These are phyloP conservation scores for Blennius ocellaris DNA, from an alignment of 2,113 vertebrate genomes.

Conservation along the genomic window DNA sequence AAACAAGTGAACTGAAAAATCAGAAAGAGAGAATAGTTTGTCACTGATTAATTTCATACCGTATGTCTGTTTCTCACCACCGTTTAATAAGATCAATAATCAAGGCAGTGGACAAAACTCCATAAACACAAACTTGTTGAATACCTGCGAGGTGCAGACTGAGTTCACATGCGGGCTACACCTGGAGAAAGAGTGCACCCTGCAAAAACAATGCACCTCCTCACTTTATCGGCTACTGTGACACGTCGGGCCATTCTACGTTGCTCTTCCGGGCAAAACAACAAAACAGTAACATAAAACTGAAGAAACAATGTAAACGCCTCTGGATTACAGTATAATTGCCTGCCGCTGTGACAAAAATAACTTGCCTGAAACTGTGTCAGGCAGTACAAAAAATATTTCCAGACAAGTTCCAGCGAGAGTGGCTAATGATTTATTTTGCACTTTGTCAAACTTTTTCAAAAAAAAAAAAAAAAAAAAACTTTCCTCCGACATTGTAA, in stretches of 20 bases:
- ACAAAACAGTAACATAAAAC: conserved; percentile 27
- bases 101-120: too few species aligned
- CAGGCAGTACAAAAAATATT: conserved; percentile 18
- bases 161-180: neutral
- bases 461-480: conserved; percentile 12
- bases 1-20: too few species aligned
- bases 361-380: conserved; percentile 51
- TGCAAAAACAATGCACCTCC: neutral
- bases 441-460: conserved; percentile 57
- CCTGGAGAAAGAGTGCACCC: neutral
- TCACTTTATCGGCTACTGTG: conserved; percentile 1
- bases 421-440: conserved; percentile 65
- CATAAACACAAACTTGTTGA: neutral
- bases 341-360: conserved; percentile 60
- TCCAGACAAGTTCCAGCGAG: conserved; percentile 42
- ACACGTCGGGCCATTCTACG: conserved; percentile 12
- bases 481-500: conserved; percentile 39
- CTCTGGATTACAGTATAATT: conserved; percentile 64
- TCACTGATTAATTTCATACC: too few species aligned
- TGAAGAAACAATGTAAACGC: conserved; percentile 25
- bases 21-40: too few species aligned
- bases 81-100: too few species aligned
- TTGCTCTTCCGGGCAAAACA: conserved; percentile 14
- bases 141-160: neutral
- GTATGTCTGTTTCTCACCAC: too few species aligned